phyloP scores from a whole-genome alignment of 2,797 vertebrate species.

The Tangara arthus region DNA sequence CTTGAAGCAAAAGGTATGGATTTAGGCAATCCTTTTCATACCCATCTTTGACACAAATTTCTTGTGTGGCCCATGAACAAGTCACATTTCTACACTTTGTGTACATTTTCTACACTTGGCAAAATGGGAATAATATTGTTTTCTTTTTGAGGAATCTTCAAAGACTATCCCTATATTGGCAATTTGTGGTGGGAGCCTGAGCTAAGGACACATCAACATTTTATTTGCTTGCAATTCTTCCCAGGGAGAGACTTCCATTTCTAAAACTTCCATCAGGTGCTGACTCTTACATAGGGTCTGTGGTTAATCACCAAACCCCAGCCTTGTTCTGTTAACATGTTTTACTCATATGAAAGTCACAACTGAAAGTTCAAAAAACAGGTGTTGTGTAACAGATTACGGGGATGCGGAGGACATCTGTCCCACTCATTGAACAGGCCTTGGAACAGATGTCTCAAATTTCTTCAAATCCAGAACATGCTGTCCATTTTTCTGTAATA shows the following conservation, averaged over 20 bases:
- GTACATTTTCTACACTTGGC: neutral
- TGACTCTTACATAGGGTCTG: slow-evolving; percentile 5
- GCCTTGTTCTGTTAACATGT: slow-evolving; percentile 55
- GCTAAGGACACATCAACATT: neutral
- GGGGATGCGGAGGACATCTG: slow-evolving; percentile 77
- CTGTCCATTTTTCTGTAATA: slow-evolving; percentile 76
- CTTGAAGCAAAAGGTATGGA: slow-evolving; percentile 19
- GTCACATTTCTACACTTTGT: neutral
- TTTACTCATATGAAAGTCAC: slow-evolving; percentile 69
- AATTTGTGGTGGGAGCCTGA: neutral
- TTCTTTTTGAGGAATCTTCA: neutral
- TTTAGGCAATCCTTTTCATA: slow-evolving; percentile 4
- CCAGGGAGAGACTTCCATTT: neutral
- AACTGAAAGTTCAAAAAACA: slow-evolving; percentile 74
- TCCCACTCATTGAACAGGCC: slow-evolving; percentile 75
- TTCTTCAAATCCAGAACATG: slow-evolving; percentile 79
- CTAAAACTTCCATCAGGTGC: neutral
- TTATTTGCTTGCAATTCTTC: neutral
- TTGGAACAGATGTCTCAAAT: slow-evolving; percentile 79
- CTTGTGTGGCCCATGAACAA: neutral
- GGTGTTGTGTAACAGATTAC: slow-evolving; percentile 76
- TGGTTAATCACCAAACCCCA: slow-evolving; percentile 41
- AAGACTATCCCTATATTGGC: neutral
- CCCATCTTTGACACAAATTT: neutral
- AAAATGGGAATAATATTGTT: neutral